phyloP scores from a whole-genome alignment of 2,113 vertebrate genomes.

The Neogobius melanostomus region DNA sequence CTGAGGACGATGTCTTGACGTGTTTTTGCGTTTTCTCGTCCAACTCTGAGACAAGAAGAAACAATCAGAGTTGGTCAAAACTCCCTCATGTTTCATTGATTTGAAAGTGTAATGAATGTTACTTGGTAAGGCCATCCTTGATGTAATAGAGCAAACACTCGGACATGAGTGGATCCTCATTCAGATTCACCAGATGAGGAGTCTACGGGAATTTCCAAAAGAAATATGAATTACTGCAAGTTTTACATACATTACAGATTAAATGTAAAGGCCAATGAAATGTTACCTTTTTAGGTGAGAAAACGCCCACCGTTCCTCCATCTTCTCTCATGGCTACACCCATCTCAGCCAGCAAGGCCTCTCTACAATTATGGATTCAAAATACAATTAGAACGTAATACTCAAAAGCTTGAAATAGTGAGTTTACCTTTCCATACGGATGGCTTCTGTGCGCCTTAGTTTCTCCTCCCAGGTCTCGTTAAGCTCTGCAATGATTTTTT shows the following conservation, averaged over 20 bases:
- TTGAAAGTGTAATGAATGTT: constrained; percentile 18
- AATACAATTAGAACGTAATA: not conserved
- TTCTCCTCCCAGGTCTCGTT: constrained; percentile 99
- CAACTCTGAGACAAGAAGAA: constrained; percentile 79
- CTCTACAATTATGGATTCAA: constrained; percentile 71
- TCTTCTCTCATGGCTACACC: constrained; percentile 98
- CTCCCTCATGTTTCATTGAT: not conserved
- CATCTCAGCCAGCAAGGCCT: constrained; percentile 96
- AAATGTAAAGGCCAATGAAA: not conserved
- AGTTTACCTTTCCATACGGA: constrained; percentile 92
- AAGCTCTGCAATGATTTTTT: constrained; percentile 98
- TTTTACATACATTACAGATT: not conserved
- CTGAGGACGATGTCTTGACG: constrained; percentile 98
- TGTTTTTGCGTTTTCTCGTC: constrained; percentile 88
- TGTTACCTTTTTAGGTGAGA: constrained; percentile 96
- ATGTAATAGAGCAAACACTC: constrained; percentile 99
- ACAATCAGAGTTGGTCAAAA: not conserved
- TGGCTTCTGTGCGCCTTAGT: constrained; percentile 91
- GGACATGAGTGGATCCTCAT: constrained; percentile 95
- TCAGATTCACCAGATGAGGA: constrained; percentile 94
- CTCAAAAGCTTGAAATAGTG: no score
- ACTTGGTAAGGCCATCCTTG: constrained; percentile 96
- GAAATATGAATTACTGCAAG: not conserved
- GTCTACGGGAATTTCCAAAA: constrained; percentile 75
- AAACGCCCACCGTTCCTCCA: constrained; percentile 94